Base-by-base conservation (phyloP, 2,888 invertebrate genomes). In the Caenorhabditis doughertyi region DNA sequence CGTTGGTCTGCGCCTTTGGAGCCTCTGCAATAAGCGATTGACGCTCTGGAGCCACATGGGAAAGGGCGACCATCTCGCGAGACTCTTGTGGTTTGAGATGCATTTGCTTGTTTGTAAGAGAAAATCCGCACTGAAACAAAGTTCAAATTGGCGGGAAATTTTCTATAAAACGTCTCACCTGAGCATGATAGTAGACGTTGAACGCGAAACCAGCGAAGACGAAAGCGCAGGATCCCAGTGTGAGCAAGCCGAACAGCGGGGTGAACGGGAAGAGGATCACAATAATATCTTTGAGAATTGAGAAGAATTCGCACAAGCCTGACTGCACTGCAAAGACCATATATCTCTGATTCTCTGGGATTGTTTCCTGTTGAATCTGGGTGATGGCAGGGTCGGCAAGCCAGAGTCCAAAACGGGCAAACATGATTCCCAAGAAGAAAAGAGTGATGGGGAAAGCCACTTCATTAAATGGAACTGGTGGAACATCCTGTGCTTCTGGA, bases 401-500 rank as follows among this genome's bases (percentile, higher is more conserved):
- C 90, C 90, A 90, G 11, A 90, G 83, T 13, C 90, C 87, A 47
- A 83, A 87, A 49, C 90, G 64, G 1, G 90, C 90, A 2, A 83
- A 47, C 3, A 87, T 89, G 65, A 90, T 88, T 21, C 90, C 90
- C n/a, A 85, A n/a, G 67, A 90, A 90, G 81, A 89, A 90, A 23
- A 89, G 62, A 18, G 85, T 25, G n/a, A 89, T 83, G n/a, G 85
- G 77, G 0, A 83, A 23, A n/a, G 87, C 56, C 9, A 82, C 55
- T 9, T 74, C 29, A 2, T 11, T 60, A 32, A 79, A 77, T 0
- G 82, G 64, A 9, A 83, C 21, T 27, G 27, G 0, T 1, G 51
- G 13, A 2, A n/a, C 55, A 25, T 74, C 51, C 11, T 74, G 49
- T 21, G 39, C 56, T 23, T 64, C 65, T 9, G 83, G 83, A 7